phyloP scores from a whole-genome alignment of 2,113 vertebrate genomes.

The Rhodinocichla rosea region DNA sequence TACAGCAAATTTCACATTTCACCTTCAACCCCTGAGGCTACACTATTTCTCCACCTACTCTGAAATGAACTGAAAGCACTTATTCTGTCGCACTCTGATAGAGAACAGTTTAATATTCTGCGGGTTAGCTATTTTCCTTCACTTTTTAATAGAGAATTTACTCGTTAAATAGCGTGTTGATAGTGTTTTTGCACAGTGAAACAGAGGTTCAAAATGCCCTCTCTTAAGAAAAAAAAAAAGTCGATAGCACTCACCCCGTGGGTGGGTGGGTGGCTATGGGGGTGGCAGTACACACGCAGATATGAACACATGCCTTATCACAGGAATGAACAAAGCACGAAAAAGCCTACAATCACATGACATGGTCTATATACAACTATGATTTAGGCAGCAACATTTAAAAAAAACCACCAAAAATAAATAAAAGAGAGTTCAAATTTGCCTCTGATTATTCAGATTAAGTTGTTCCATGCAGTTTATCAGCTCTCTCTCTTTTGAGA shows the following conservation, averaged over 20 bases:
- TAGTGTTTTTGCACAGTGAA: conserved; percentile 47
- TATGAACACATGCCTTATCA: conserved; percentile 56
- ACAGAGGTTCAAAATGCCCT: conserved; percentile 42
- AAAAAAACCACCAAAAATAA: background rate
- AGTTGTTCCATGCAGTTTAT: background rate
- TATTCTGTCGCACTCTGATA: conserved; percentile 69
- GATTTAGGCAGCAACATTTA: background rate
- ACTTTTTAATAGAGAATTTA: conserved; percentile 68
- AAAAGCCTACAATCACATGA: conserved; percentile 61
- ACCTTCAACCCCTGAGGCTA: conserved; percentile 81
- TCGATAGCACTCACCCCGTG: background rate
- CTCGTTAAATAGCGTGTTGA: conserved; percentile 58
- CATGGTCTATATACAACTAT: conserved; percentile 30
- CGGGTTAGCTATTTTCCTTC: conserved; percentile 54
- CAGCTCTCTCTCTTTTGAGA: background rate
- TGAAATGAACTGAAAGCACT: conserved; percentile 80
- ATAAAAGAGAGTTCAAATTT: background rate
- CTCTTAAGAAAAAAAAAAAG: background rate
- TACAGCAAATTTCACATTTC: conserved; percentile 88
- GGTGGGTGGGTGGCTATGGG: background rate
- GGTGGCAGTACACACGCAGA: conserved; percentile 19
- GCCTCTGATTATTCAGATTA: background rate
- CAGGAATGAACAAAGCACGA: conserved; percentile 65
- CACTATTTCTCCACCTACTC: conserved; percentile 79
- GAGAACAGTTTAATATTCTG: conserved; percentile 76